Evolutionary conservation across 2,797 vertebrate genomes (phyloP).

Genomic region (Gila robusta): DNA sequence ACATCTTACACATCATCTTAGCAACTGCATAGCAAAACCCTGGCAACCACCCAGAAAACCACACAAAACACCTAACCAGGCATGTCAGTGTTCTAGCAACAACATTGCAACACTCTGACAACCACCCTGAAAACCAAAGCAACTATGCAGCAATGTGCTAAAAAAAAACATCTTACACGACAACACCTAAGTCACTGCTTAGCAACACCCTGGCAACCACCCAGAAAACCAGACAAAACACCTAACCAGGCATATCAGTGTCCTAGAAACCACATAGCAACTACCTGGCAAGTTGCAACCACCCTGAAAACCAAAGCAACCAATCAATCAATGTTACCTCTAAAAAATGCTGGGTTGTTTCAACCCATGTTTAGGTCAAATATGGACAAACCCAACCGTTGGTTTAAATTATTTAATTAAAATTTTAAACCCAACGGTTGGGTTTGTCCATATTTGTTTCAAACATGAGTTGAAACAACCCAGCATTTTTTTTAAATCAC

Average conservation of each 20-base stretch:
- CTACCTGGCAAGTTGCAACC: neutral
- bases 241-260: neutral
- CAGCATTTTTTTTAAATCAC: too few species aligned
- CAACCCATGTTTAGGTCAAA: too few species aligned
- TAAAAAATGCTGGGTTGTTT: too few species aligned
- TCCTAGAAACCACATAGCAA: neutral
- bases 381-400: too few species aligned
- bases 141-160: neutral
- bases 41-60: neutral
- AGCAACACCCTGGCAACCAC: neutral
- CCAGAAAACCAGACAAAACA: neutral
- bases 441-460: too few species aligned
- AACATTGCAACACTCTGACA: neutral
- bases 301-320: neutral
- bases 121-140: neutral
- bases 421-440: too few species aligned
- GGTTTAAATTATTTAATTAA: too few species aligned
- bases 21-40: neutral
- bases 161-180: neutral
- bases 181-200: neutral
- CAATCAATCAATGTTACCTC: too few species aligned
- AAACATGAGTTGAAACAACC: too few species aligned
- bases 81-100: neutral
- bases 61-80: neutral
- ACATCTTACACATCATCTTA: neutral